A percentile compares a stretch with the other conserved stretches of the same genome.
Evolutionary conservation across 2,888 invertebrate genomes (phyloP).

Genomic region (Pristionchus mayeri): DNA sequence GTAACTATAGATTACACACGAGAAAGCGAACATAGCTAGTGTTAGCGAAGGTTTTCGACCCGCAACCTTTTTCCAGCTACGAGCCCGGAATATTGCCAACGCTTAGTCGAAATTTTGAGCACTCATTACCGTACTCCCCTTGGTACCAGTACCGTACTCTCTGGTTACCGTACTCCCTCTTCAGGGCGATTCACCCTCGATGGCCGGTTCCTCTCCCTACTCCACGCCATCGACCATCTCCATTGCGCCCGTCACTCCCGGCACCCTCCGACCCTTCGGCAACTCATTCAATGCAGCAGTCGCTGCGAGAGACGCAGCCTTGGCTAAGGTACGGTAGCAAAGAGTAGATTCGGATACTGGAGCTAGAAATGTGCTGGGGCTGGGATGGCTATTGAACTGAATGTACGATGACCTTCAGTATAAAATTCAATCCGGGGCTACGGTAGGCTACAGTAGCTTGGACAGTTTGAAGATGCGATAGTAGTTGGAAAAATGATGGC

Average conservation of each 20-base stretch:
- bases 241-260: background rate
- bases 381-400: too few species aligned
- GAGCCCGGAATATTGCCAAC: too few species aligned
- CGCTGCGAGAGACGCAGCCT: background rate
- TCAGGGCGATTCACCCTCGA: background rate
- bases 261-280: background rate
- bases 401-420: too few species aligned
- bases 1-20: too few species aligned
- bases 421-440: too few species aligned
- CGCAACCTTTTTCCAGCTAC: too few species aligned
- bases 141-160: too few species aligned
- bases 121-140: too few species aligned
- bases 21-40: too few species aligned
- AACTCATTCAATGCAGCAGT: conserved; percentile 15
- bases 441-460: background rate
- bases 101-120: too few species aligned
- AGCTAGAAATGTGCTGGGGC: background rate
- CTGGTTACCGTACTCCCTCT: background rate
- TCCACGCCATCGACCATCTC: background rate
- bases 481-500: background rate
- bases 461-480: too few species aligned
- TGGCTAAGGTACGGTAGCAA: background rate
- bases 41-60: too few species aligned
- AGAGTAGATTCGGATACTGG: background rate
- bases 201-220: background rate